Evolutionary conservation across 2,888 invertebrate species (phyloP).

Genomic region (Podotricha telesiphe): DNA sequence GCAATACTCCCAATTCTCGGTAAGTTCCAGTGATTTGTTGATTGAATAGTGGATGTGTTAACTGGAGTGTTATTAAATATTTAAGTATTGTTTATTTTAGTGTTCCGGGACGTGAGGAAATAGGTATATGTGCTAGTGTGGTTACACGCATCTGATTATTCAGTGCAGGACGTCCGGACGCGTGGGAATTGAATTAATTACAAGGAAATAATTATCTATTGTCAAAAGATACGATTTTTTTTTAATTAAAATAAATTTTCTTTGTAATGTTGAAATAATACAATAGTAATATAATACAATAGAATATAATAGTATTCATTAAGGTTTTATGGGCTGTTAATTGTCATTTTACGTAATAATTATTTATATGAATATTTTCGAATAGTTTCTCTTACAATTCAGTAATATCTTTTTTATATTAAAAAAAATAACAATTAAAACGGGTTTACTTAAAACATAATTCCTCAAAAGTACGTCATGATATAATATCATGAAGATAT

Average conservation of each 20-base stretch:
- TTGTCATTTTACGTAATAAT: background rate
- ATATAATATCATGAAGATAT: conserved; percentile 33
- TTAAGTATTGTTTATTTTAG: conserved; percentile 30
- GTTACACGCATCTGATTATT: conserved; percentile 42
- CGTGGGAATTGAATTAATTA: conserved; percentile 56
- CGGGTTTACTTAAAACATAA: too few relatives aligned
- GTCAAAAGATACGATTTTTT: background rate
- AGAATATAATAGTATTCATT: background rate
- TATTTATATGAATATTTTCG: too few relatives aligned
- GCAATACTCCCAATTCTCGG: conserved; percentile 79
- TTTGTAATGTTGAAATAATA: too few relatives aligned
- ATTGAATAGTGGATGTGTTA: conserved; percentile 52
- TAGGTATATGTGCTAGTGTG: conserved; percentile 53
- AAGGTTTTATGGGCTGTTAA: too few relatives aligned
- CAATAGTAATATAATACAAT: too few relatives aligned
- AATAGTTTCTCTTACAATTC: too few relatives aligned
- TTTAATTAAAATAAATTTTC: too few relatives aligned
- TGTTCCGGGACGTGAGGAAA: conserved; percentile 42
- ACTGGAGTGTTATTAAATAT: conserved; percentile 16
- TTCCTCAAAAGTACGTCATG: conserved; percentile 29
- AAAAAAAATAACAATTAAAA: too few relatives aligned
- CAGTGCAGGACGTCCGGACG: conserved; percentile 61
- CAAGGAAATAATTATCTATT: conserved; percentile 34
- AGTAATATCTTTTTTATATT: too few relatives aligned
- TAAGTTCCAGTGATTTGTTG: conserved; percentile 59